Base-by-base conservation (phyloP, 2,797 vertebrate species). In the Zalophus californianus region DNA sequence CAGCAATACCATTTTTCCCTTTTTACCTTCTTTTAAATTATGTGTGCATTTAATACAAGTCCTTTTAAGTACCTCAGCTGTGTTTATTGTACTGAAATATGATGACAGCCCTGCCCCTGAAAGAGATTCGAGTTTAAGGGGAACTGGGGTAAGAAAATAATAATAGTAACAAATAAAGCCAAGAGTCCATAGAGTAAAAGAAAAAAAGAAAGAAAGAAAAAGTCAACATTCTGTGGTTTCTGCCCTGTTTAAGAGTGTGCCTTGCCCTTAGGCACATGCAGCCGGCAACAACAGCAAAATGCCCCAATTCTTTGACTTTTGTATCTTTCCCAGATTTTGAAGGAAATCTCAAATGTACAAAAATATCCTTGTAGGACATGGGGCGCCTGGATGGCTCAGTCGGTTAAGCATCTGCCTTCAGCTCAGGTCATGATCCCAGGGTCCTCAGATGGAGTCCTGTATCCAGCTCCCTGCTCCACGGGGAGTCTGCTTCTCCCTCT, bases 1-100 rank as follows among this genome's bases (percentile, higher is more conserved):
- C 32, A 86, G 7, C 3, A 38, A 70, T 77, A 5, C 0, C 5
- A 14, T 85, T 78, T 90, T 18, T 2, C 2, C 5, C 2, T 2
- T 25, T 91, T 15, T 32, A 1, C 44, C 32, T 52, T 62, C 41
- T 56, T 82, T 92, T 80, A 79, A 86, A 84, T 85, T 54, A 70
- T 60, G 0, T 15, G 12, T 73, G 1, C 44, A 52, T 91, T 90
- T 84, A 89, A 15, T 60, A 35, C 9, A 79, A 52, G 3, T 3
- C 10, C 73, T 70, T 86, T 93, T 86, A 77, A 79, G 13, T 78
- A 50, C 15, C 73, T 86, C 1, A 56, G 16, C 38, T 66, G 4
- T 89, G 25, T 41, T 68, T 1, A 9, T 25, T 64, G 11, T 23
- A 52, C 23, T 84, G 12, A 82, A 86, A 58, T 21, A 64, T 6